Percentiles rank a stretch among this genome's conserved stretches.
Evolutionary conservation across 2,888 invertebrate genomes (phyloP).

Genomic region (Drosophila quinaria): DNA sequence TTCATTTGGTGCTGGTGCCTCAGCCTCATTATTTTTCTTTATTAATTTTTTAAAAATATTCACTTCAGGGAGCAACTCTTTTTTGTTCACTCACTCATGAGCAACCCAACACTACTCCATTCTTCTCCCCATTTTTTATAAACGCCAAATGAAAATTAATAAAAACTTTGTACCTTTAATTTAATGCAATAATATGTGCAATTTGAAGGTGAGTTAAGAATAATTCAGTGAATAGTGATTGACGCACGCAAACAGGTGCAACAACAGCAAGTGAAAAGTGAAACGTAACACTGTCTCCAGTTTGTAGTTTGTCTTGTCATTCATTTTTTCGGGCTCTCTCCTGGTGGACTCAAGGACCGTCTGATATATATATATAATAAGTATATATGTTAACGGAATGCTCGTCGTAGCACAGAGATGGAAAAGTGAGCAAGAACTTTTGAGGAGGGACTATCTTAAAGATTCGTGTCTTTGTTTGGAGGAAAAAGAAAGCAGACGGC

Average conservation of each 20-base stretch:
- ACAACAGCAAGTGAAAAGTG: constrained; percentile 62
- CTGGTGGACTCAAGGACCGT: constrained; percentile 55
- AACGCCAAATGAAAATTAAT: constrained; percentile 74
- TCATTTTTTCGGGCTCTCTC: constrained; percentile 23
- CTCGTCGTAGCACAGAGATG: constrained; percentile 8
- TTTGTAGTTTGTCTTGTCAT: constrained; percentile 47
- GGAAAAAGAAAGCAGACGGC: constrained; percentile 67
- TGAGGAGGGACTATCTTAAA: not conserved
- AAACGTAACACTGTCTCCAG: constrained; percentile 68
- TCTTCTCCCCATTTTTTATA: constrained; percentile 67
- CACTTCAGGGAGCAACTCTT: too few species aligned
- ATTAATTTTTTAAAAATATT: too few species aligned
- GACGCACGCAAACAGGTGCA: constrained; percentile 12
- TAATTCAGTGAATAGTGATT: not conserved
- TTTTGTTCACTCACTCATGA: too few species aligned
- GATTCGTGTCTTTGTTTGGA: constrained; percentile 51
- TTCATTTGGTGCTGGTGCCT: too few species aligned
- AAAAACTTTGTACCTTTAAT: constrained; percentile 76
- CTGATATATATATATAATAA: constrained; percentile 6
- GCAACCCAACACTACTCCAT: too few species aligned
- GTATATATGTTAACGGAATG: constrained; percentile 3
- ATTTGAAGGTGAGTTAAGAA: constrained; percentile 82
- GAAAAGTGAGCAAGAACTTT: constrained; percentile 14
- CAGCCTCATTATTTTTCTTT: too few species aligned
- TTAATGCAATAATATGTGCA: constrained; percentile 84